Evolutionary conservation across 2,888 invertebrate species (phyloP), one percentile per base, ranked within the genome.

Genomic region (Nomada hirtipes): DNA sequence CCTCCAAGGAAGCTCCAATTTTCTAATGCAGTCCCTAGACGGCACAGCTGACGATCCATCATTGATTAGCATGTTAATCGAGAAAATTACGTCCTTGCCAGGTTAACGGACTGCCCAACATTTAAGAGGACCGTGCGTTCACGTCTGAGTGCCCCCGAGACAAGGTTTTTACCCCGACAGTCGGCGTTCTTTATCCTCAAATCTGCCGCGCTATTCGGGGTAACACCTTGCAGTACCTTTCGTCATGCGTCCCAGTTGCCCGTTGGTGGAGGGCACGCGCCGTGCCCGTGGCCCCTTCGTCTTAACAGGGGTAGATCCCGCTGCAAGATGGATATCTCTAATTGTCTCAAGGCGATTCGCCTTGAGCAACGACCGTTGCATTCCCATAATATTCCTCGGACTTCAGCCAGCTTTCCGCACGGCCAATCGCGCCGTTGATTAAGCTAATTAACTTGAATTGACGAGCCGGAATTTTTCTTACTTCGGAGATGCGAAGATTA

Each of bases 291-390:
- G 52, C 72, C 73, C 71, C 52, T 76, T 36, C n/a, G 7, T 69
- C 59, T 76, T 59, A 47, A 57, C 69, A 70, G 78, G 78, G 82
- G 76, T 75, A 81, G 87, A 85, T 84, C 84, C 84, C 82, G 83
- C 72, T 83, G 75, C 67, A 71, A 91, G 91, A 90, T 89, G 84
- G 70, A 84, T 91, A 91, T 89, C 90, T 75, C 79, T 90, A 91
- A 91, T 89, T 87, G 85, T 89, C 86, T 85, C 76, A 78, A 84
- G 87, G 86, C 79, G 79, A 86, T 82, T 86, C 86, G 63, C 74
- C 70, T 67, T 71, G 52, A 70, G 79, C 74, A 75, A 83, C 89
- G 90, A 86, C 89, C 90, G 89, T 89, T 90, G 86, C 81, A 76
- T 83, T 86, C 85, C 69, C 63, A 76, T 75, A 60, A 69, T 55